A percentile compares a stretch with the other conserved stretches of the same genome.
These are phyloP conservation scores for Leiothrix lutea DNA, from an alignment of 2,113 vertebrate species.

Conservation along the genomic window DNA sequence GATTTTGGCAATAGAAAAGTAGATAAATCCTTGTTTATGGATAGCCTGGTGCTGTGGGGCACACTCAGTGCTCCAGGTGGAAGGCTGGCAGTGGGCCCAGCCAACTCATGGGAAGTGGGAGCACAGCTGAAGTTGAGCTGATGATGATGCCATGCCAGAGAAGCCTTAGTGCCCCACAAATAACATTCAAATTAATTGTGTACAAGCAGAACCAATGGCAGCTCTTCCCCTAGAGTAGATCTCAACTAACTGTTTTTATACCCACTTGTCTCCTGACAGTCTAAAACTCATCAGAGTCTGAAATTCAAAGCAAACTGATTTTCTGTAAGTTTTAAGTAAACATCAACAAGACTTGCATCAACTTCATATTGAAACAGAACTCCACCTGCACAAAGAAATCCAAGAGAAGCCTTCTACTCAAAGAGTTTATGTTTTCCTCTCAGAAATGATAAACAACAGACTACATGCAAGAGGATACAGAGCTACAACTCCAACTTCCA, in stretches of 20 bases:
- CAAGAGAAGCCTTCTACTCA: background rate
- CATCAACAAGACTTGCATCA: background rate
- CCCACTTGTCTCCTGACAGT: background rate
- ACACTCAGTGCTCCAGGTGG: background rate
- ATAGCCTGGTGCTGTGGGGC: rapidly evolving
- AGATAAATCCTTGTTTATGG: background rate
- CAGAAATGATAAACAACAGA: background rate
- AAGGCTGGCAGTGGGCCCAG: background rate
- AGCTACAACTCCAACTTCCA: background rate
- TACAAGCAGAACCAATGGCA: background rate
- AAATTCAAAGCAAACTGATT: background rate
- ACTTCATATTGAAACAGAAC: background rate
- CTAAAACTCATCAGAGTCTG: background rate
- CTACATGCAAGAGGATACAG: background rate
- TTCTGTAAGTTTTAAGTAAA: background rate
- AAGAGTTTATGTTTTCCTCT: background rate
- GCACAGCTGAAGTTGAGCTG: background rate
- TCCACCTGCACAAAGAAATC: background rate
- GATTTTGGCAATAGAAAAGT: background rate
- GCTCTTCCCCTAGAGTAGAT: background rate
- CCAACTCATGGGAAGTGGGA: background rate
- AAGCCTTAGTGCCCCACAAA: background rate
- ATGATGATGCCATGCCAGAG: rapidly evolving
- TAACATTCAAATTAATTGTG: background rate
- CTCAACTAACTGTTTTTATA: background rate